These are phyloP conservation scores for Caerostris extrusa DNA, from an alignment of 1,140 invertebrate genomes.

Conservation along the genomic window DNA sequence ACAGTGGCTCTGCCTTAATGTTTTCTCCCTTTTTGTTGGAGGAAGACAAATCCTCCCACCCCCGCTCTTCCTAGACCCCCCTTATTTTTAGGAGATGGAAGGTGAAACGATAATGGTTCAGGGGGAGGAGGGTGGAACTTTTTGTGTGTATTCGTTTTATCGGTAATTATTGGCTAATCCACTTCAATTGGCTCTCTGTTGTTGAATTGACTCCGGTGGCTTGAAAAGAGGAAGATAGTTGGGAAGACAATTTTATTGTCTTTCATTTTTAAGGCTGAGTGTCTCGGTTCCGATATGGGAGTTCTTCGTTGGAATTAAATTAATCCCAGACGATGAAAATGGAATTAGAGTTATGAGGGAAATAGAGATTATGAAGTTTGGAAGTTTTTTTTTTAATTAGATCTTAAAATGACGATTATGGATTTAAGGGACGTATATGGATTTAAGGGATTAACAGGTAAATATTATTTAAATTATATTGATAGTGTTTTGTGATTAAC, in stretches of 20 bases:
- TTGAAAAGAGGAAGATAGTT: background rate
- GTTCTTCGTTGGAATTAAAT: background rate
- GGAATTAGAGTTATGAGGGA: background rate
- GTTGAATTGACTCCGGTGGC: slow-evolving; percentile 40
- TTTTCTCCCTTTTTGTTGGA: slow-evolving; percentile 42
- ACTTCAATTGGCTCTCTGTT: slow-evolving; percentile 46
- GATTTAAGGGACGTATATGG: no score
- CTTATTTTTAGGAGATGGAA: no score
- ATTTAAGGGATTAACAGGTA: no score
- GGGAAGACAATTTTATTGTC: background rate
- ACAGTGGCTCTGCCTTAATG: slow-evolving; percentile 40
- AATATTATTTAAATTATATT: background rate
- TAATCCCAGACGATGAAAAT: background rate
- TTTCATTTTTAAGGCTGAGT: background rate
- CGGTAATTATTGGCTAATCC: slow-evolving; percentile 64
- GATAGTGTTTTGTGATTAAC: background rate
- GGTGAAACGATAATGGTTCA: background rate
- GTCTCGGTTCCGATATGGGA: background rate
- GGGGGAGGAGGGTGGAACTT: background rate
- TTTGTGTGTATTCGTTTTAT: slow-evolving; percentile 11
- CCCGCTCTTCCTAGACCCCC: background rate
- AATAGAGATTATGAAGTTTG: background rate
- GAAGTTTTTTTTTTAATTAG: background rate
- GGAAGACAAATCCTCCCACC: background rate
- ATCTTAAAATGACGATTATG: no score